These are phyloP conservation scores for Clarias macrocephalus DNA, from an alignment of 2,113 vertebrate species.

Conservation along the genomic window DNA sequence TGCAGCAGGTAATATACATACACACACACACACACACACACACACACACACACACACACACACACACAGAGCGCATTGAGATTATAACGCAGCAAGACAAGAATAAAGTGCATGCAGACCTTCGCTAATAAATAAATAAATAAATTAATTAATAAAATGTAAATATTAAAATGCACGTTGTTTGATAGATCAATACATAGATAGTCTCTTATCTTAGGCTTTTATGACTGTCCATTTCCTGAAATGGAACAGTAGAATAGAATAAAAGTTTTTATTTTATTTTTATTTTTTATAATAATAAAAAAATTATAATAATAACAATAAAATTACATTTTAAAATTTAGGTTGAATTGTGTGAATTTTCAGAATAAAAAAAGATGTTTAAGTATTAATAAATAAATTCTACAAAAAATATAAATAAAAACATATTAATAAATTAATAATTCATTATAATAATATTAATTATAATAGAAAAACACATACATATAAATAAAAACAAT, in stretches of 20 bases:
- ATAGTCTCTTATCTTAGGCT: neutral
- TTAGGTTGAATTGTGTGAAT: neutral
- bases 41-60: no score
- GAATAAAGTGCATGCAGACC: neutral
- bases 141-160: no score
- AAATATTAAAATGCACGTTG: neutral
- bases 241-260: no score
- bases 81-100: neutral
- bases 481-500: neutral
- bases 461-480: no score
- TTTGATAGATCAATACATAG: neutral
- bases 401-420: no score
- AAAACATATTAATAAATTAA: no score
- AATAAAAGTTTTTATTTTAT: no score
- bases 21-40: neutral
- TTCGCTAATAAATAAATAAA: no score
- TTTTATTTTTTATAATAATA: no score
- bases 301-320: no score
- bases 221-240: neutral
- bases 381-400: neutral
- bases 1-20: conserved; percentile 84
- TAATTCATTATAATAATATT: no score
- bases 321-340: no score
- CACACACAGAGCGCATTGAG: neutral
- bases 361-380: neutral